phyloP scores from a whole-genome alignment of 2,888 invertebrate genomes.

The Pseudococcus longispinus region DNA sequence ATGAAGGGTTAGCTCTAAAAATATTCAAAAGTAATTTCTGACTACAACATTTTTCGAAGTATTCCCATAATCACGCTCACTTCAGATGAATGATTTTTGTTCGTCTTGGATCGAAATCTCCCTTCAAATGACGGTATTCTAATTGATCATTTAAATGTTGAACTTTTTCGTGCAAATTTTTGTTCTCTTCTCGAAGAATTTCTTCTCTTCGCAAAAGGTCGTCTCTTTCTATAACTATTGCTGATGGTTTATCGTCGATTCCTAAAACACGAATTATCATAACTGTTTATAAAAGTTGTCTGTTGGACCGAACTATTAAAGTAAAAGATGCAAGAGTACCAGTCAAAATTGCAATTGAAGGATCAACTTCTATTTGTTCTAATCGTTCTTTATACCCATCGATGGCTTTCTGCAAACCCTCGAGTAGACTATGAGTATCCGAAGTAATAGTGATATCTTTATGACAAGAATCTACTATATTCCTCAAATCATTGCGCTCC shows the following conservation, averaged over 20 bases:
- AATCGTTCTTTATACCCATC: slow-evolving; percentile 71
- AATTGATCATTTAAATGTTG: slow-evolving; percentile 74
- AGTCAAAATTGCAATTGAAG: slow-evolving; percentile 53
- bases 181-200: slow-evolving; percentile 64
- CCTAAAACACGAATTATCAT: slow-evolving; percentile 34
- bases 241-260: slow-evolving; percentile 44
- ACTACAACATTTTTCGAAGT: neutral
- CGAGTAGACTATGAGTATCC: slow-evolving; percentile 65
- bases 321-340: neutral
- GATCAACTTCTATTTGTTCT: slow-evolving; percentile 61
- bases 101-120: slow-evolving; percentile 65
- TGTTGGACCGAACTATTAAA: neutral
- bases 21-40: neutral
- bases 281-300: slow-evolving; percentile 41
- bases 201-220: slow-evolving; percentile 60
- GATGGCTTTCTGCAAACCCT: slow-evolving; percentile 76
- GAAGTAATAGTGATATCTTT: slow-evolving; percentile 73
- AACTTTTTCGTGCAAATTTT: slow-evolving; percentile 65
- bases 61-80: slow-evolving; percentile 58
- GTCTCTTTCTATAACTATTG: slow-evolving; percentile 58
- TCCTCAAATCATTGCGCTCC: slow-evolving; percentile 82
- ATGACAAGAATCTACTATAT: slow-evolving; percentile 81
- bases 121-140: slow-evolving; percentile 69
- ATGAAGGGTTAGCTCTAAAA: slow-evolving; percentile 74
- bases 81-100: slow-evolving; percentile 62